Evolutionary conservation across 2,888 invertebrate species (phyloP), one percentile per base, ranked within the genome.

Genomic region (Blastobasis adustella): DNA sequence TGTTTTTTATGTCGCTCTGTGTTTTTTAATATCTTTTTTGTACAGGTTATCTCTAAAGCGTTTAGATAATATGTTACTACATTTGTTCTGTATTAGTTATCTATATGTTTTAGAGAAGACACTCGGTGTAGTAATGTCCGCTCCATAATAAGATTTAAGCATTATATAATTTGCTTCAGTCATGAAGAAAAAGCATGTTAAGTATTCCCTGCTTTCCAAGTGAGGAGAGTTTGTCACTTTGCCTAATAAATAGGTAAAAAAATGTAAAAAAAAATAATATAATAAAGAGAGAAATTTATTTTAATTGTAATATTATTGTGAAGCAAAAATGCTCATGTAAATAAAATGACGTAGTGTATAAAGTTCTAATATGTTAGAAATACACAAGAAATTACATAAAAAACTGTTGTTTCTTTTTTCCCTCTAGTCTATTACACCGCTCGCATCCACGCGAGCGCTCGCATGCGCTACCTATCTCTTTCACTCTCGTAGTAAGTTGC

Each of bases 261-360:
- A 65, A 66, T 63, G 67, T 84, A 82, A 81, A 82, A 76, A 85
- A 79, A 82, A 81, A 82, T 77, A 83, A 81, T 83, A 82, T 78
- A 79, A 74, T 76, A 63, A 79, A 85, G 79, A 85, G 82, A 84
- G 78, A 85, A 82, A 79, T 73, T 69, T 85, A 85, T 86, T 87
- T 86, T 85, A 84, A 80, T 74, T 79, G 82, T 85, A 82, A 81
- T 79, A 79, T 73, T 79, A 85, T 83, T 85, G 78, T 76, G 79
- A 84, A 85, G 85, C 81, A 69, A 80, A 75, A 83, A 85, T 86
- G 87, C 87, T 87, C 86, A 84, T 88, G 87, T 87, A 88, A 79
- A 88, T 87, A 86, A 66, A 73, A 82, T 76, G 74, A 82, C 74
- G 78, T 85, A 84, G 82, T 83, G 80, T 85, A 86, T 82, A 81